phyloP scores from a whole-genome alignment of 2,113 vertebrate genomes.

The Pterocles gutturalis region DNA sequence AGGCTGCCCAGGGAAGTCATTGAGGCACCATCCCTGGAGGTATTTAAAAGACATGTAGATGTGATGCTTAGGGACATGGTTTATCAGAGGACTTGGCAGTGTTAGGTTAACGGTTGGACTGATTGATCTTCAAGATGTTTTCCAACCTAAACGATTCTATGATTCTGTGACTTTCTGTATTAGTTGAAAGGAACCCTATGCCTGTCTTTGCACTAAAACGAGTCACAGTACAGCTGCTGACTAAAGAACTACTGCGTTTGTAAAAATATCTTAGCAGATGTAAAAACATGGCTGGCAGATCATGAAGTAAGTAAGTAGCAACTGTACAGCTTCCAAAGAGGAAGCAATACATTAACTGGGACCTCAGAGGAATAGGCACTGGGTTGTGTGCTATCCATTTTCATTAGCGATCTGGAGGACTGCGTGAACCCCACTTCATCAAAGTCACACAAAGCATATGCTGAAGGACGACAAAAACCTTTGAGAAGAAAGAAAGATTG shows the following conservation, averaged over 20 bases:
- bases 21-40: too few relatives aligned
- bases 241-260: neutral
- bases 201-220: neutral
- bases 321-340: neutral
- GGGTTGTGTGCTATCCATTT: neutral
- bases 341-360: neutral
- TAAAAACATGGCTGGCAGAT: neutral
- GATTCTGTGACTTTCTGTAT: neutral
- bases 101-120: too few relatives aligned
- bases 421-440: neutral
- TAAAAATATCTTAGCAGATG: neutral
- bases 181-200: neutral
- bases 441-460: neutral
- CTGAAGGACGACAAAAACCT: neutral
- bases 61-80: too few relatives aligned
- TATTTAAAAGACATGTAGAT: too few relatives aligned
- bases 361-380: neutral
- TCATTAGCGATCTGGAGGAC: neutral
- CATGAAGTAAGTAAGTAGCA: neutral
- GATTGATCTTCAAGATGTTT: too few relatives aligned
- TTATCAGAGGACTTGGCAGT: too few relatives aligned
- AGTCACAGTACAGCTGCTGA: neutral
- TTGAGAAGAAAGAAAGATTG: neutral
- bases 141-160: too few relatives aligned
- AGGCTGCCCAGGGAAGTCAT: too few relatives aligned